Evolutionary conservation across 2,888 invertebrate species (phyloP).

Genomic region (Masnerella sp.): DNA sequence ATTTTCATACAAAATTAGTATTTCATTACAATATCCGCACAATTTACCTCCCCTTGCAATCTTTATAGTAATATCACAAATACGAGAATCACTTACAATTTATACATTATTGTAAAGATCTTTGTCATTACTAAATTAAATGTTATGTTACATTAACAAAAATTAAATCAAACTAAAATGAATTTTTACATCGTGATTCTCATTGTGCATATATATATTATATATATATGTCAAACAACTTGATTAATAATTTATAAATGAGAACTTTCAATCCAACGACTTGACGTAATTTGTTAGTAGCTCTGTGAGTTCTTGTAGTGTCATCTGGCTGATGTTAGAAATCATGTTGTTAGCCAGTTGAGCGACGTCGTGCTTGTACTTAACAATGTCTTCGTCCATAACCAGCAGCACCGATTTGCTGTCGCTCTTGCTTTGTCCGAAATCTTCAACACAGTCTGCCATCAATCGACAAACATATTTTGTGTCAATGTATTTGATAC

Average conservation of each 20-base stretch:
- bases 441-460: slow-evolving; percentile 33
- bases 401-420: slow-evolving; percentile 52
- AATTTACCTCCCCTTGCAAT: background rate
- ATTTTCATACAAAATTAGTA: slow-evolving; percentile 13
- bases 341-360: slow-evolving; percentile 34
- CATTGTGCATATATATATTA: background rate
- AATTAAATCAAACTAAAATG: background rate
- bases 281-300: slow-evolving; percentile 21
- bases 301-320: slow-evolving; percentile 4
- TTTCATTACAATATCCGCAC: background rate
- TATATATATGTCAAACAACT: background rate
- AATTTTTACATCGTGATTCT: background rate
- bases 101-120: background rate
- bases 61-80: slow-evolving; percentile 22
- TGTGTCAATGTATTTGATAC: background rate
- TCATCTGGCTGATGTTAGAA: background rate
- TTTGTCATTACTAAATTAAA: background rate
- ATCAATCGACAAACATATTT: slow-evolving; percentile 9
- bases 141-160: background rate
- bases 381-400: slow-evolving; percentile 56
- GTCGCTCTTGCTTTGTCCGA: slow-evolving; percentile 37
- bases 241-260: background rate
- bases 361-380: slow-evolving; percentile 50
- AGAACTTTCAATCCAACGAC: slow-evolving; percentile 18
- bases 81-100: slow-evolving; percentile 1